Evolutionary conservation across 2,888 invertebrate species (phyloP).

Genomic region (Glaucopsyche alexis): DNA sequence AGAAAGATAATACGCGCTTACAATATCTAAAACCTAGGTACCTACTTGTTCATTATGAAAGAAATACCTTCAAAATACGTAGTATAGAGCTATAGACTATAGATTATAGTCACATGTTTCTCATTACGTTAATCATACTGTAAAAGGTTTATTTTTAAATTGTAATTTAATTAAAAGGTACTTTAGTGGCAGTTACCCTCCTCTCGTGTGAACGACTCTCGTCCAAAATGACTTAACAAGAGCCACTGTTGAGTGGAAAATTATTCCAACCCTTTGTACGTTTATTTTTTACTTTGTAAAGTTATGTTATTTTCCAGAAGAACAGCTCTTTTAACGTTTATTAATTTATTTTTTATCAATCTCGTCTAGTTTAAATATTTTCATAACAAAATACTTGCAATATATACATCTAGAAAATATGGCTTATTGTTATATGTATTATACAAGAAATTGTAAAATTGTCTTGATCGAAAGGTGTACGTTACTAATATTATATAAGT

Average conservation of each 20-base stretch:
- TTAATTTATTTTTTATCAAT: not conserved
- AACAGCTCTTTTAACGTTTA: not conserved
- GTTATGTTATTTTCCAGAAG: not conserved
- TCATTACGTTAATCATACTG: not conserved
- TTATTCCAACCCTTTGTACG: conserved; percentile 1
- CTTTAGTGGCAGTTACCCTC: not conserved
- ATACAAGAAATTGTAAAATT: too few species aligned
- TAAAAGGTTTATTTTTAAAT: not conserved
- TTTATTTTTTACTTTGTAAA: not conserved
- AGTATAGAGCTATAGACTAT: too few species aligned
- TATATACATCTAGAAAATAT: too few species aligned
- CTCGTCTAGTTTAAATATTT: not conserved
- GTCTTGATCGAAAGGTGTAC: too few species aligned
- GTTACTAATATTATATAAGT: too few species aligned
- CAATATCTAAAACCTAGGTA: too few species aligned
- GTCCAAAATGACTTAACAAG: conserved; percentile 24
- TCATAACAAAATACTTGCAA: not conserved
- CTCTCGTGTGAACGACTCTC: conserved; percentile 45
- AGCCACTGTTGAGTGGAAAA: conserved; percentile 12
- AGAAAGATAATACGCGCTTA: too few species aligned
- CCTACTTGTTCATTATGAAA: too few species aligned
- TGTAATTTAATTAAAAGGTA: conserved; percentile 11
- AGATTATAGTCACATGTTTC: not conserved
- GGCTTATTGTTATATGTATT: too few species aligned
- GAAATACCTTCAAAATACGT: too few species aligned